These are phyloP conservation scores for Nipponia nippon DNA, from an alignment of 2,113 vertebrate genomes.

Conservation along the genomic window DNA sequence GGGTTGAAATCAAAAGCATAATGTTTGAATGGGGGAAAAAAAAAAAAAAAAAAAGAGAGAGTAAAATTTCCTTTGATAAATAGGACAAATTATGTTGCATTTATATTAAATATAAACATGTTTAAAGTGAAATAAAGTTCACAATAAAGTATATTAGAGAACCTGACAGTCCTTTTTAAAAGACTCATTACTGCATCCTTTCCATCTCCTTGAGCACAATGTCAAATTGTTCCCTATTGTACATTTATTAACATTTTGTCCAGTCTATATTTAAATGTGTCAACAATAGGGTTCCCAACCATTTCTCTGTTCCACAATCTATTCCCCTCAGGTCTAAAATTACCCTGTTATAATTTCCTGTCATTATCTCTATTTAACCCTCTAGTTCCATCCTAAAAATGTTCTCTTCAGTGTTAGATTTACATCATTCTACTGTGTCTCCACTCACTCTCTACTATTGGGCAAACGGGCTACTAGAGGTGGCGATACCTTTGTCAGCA, in stretches of 20 bases:
- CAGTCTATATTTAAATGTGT: constrained; percentile 54
- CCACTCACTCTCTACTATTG: not conserved
- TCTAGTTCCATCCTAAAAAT: not conserved
- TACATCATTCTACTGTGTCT: not conserved
- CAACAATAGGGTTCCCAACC: constrained; percentile 20
- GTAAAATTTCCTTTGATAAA: not conserved
- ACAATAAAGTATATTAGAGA: not conserved
- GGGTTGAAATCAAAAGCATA: not conserved
- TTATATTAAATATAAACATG: not conserved
- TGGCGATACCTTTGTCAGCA: not conserved
- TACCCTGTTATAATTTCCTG: not conserved
- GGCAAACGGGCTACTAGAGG: not conserved
- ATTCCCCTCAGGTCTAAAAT: constrained; percentile 21
- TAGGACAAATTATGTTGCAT: not conserved
- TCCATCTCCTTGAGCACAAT: constrained; percentile 23
- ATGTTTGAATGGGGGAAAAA: not conserved
- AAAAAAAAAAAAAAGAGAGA: accelerated
- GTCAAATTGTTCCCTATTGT: constrained; percentile 25
- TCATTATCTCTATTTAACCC: not conserved
- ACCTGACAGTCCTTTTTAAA: not conserved
- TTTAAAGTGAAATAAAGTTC: not conserved
- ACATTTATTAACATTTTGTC: constrained; percentile 55
- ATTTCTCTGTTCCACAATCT: not conserved
- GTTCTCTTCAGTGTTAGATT: not conserved
- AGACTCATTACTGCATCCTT: not conserved